Conservation (phyloP, 2,888 invertebrate genomes). For the Xestia ashworthii region DNA sequence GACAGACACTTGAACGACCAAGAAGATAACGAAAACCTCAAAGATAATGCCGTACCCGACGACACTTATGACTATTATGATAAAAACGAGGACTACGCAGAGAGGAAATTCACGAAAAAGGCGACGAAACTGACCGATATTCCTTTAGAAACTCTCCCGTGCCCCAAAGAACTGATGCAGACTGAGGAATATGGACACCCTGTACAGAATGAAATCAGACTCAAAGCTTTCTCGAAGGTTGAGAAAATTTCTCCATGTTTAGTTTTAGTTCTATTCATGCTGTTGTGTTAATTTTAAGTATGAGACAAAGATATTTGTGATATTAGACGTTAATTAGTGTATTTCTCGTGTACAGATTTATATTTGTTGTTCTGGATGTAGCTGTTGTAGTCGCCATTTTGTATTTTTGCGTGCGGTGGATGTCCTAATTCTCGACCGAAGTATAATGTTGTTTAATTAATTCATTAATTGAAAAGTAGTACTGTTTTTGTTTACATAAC, state of each 20-base stretch:
- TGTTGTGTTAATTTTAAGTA: conserved; percentile 74
- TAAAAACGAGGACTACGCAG: conserved; percentile 81
- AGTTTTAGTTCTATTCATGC: conserved; percentile 71
- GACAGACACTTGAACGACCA: conserved; percentile 79
- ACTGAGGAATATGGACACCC: conserved; percentile 87
- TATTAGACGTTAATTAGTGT: conserved; percentile 84
- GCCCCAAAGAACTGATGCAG: conserved; percentile 87
- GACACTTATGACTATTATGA: conserved; percentile 87
- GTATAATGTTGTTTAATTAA: conserved; percentile 38
- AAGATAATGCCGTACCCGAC: conserved; percentile 78
- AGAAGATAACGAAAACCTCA: conserved; percentile 73
- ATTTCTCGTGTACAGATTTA: conserved; percentile 75
- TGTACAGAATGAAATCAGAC: conserved; percentile 87
- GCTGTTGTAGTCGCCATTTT: conserved; percentile 58
- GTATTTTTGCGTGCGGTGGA: conserved; percentile 48
- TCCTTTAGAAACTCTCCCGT: conserved; percentile 85
- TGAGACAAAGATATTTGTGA: conserved; percentile 84
- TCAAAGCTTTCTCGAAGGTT: conserved; percentile 84
- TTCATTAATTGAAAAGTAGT: conserved; percentile 17
- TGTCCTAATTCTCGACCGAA: conserved; percentile 27
- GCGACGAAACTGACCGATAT: conserved; percentile 84
- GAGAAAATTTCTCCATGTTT: conserved; percentile 74
- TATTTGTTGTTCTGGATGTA: conserved; percentile 71
- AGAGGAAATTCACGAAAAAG: conserved; percentile 76
- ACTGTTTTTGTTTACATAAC: conserved; percentile 13